Evolutionary conservation across 2,797 vertebrate genomes (phyloP).

Genomic region (Cirrhinus molitorella): DNA sequence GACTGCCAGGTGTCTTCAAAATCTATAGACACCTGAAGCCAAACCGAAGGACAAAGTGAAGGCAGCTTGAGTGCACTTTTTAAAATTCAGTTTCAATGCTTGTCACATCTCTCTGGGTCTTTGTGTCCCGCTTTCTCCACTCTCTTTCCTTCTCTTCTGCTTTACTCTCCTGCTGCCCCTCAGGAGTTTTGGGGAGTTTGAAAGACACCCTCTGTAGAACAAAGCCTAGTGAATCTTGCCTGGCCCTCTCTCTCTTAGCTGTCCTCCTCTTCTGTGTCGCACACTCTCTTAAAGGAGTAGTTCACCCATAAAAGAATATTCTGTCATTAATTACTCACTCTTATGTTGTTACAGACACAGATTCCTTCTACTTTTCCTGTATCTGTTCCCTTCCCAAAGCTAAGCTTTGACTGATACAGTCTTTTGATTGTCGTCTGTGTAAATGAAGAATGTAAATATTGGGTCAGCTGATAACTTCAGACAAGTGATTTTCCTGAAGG

Average conservation of each 20-base stretch:
- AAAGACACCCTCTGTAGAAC: constrained; percentile 60
- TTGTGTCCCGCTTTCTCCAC: constrained; percentile 36
- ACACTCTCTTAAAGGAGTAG: neutral
- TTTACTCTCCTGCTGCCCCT: constrained; percentile 17
- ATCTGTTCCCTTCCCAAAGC: too few species aligned
- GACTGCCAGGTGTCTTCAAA: constrained; percentile 55
- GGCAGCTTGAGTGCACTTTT: constrained; percentile 36
- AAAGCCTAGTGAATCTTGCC: constrained; percentile 53
- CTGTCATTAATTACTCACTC: too few species aligned
- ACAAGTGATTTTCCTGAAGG: too few species aligned
- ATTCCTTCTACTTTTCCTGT: too few species aligned
- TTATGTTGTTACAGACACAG: too few species aligned
- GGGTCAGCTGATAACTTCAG: too few species aligned
- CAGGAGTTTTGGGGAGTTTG: constrained; percentile 47
- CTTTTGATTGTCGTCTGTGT: too few species aligned
- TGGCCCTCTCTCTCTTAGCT: constrained; percentile 14
- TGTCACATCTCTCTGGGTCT: constrained; percentile 53
- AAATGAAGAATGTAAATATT: too few species aligned
- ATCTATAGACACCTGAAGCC: constrained; percentile 47
- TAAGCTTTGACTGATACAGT: too few species aligned
- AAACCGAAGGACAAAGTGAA: constrained; percentile 59
- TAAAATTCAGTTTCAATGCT: constrained; percentile 52
- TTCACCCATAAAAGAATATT: too few species aligned
- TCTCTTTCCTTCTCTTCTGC: constrained; percentile 16
- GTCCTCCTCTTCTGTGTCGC: constrained; percentile 43